Base-by-base conservation (phyloP, 92 coral and sea anemone species). In the Scolanthus callimorphus region DNA sequence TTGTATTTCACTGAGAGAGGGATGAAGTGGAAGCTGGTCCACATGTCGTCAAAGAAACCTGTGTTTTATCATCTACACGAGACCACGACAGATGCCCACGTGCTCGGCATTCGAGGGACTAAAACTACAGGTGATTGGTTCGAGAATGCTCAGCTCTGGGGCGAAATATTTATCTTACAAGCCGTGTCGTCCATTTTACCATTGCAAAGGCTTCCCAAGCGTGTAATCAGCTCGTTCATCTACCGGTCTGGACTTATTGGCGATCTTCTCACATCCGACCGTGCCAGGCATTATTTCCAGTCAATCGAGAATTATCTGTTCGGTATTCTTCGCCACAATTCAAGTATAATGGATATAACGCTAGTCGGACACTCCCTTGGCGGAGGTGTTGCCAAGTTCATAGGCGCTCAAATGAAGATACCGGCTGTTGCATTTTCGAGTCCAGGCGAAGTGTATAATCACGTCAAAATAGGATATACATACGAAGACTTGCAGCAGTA, bases 341-440 rank as follows among this genome's bases (percentile, higher is more conserved):
- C 17, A n/a, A 17, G 44, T 17, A 31, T 57, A 2, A 41, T 47
- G 60, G 66, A 38, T 2, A 43, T 84, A 41, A 3, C 73, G 24
- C 67, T 84, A 8, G 80, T 63, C 10, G 91, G 91, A 0, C 91
- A 84, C 51, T 84, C 91, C 9, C 28, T 79, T 3, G 86, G 82
- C 0, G 91, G 91, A 0, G 91, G 91, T 9, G 37, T 84, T 34
- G 91, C 91, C 11, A 84, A 84, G 64, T 69, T 84, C 25, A 63
- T 84, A 0, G 91, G 91, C 49, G 78, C 75, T 62, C 67, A 83
- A 30, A 67, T 38, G 2, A 47, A 69, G 41, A 29, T 79, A 1
- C 69, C 78, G 17, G 74, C 83, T 1, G 63, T 73, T 6, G 41
- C 90, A 21, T 84, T 84, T 31, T 67, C 70, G 6, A 78, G 90